These are phyloP conservation scores for Alligator sinensis DNA, from an alignment of 2,113 vertebrate species.

Conservation along the genomic window DNA sequence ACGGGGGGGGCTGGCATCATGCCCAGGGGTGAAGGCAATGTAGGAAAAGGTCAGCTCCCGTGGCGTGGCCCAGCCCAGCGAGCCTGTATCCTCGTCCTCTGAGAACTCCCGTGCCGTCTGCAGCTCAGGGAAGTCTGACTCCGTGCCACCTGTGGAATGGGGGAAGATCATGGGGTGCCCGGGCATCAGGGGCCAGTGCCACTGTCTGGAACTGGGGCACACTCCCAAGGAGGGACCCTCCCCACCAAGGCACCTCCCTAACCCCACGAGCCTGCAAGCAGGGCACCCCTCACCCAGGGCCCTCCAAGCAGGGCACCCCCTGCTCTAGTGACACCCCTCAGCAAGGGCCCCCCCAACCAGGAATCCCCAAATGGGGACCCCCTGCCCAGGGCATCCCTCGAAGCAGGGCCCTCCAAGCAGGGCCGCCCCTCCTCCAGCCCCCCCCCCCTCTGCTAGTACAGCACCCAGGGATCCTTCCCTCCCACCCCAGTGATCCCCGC, in stretches of 20 bases:
- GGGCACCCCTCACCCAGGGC: no score
- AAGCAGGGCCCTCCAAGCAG: no score
- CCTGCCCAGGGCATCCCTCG: no score
- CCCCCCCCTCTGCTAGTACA: accelerated
- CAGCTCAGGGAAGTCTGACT: constrained; percentile 89
- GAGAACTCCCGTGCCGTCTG: constrained; percentile 91
- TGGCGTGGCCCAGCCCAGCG: constrained; percentile 85
- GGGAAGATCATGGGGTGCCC: not conserved
- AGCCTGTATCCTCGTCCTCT: constrained; percentile 84
- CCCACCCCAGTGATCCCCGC: no score
- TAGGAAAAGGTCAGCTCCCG: constrained; percentile 91
- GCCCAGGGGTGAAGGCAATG: constrained; percentile 80
- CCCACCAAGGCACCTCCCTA: no score
- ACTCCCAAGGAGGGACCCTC: no score
- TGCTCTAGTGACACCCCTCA: no score
- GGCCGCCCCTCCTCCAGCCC: not conserved
- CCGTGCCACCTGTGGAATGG: constrained; percentile 84
- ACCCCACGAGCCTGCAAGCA: no score
- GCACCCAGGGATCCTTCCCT: not conserved
- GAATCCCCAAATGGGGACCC: not conserved
- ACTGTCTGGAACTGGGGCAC: no score
- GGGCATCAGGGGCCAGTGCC: not conserved
- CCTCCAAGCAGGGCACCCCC: no score
- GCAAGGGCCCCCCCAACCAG: not conserved
- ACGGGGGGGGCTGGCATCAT: constrained; percentile 57